A percentile compares a stretch with the other conserved stretches of the same genome.
Evolutionary conservation across 2,797 vertebrate genomes (phyloP).

Genomic region (Sebastes hopkinsi): DNA sequence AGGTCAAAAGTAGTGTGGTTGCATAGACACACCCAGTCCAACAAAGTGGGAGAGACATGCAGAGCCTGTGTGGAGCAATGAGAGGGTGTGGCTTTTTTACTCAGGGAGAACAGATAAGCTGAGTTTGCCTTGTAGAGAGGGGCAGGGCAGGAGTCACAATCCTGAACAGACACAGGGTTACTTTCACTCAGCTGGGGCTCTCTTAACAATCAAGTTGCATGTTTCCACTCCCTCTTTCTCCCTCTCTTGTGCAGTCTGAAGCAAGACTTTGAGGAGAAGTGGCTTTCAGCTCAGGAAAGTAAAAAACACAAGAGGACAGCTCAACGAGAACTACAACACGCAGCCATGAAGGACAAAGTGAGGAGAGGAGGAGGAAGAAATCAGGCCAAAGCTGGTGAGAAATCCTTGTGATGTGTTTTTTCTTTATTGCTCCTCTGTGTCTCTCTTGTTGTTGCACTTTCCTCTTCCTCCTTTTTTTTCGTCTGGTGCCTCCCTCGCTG

Average conservation of each 20-base stretch:
- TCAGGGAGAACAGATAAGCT: slow-evolving; percentile 70
- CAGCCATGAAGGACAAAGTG: slow-evolving; percentile 82
- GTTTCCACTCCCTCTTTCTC: slow-evolving; percentile 8
- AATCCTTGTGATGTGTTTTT: slow-evolving; percentile 24
- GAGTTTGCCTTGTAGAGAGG: slow-evolving; percentile 59
- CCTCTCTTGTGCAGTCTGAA: slow-evolving; percentile 16
- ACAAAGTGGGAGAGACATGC: slow-evolving; percentile 65
- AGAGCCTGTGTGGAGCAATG: slow-evolving; percentile 73
- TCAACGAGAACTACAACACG: slow-evolving; percentile 18
- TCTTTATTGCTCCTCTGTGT: background rate
- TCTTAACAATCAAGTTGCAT: slow-evolving; percentile 15
- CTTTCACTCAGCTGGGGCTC: slow-evolving; percentile 45
- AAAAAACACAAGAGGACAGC: slow-evolving; percentile 22
- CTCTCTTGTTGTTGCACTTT: slow-evolving; percentile 6
- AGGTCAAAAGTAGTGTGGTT: background rate
- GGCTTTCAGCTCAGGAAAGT: slow-evolving; percentile 30
- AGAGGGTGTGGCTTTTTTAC: slow-evolving; percentile 77
- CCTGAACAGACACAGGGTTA: slow-evolving; percentile 37
- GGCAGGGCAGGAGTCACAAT: slow-evolving; percentile 56
- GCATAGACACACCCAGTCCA: slow-evolving; percentile 79
- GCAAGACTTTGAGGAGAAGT: slow-evolving; percentile 27
- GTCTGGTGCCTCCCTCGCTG: slow-evolving; percentile 35
- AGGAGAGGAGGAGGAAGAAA: slow-evolving; percentile 77
- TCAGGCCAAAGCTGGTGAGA: slow-evolving; percentile 79
- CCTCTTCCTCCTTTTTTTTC: slow-evolving; percentile 38